These are phyloP conservation scores for zebrafish (Danio rerio) DNA, from an alignment of 2,113 vertebrate genomes.

Conservation along the genomic window DNA sequence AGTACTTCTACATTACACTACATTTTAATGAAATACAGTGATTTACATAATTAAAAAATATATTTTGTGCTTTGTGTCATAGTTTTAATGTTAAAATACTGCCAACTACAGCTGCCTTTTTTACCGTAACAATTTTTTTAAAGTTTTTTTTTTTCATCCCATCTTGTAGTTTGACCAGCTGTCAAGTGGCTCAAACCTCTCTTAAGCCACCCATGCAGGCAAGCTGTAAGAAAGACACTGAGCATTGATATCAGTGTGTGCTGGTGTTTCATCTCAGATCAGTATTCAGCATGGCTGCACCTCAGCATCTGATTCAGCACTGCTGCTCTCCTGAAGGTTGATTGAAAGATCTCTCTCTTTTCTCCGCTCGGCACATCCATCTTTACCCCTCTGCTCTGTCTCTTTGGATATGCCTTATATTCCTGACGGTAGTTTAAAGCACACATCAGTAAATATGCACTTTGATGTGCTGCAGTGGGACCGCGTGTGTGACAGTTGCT, in stretches of 20 bases:
- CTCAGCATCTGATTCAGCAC: slow-evolving; percentile 25
- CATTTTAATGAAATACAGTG: too few relatives aligned
- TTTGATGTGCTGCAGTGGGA: slow-evolving; percentile 42
- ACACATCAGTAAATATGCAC: slow-evolving; percentile 42
- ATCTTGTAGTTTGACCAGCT: too few relatives aligned
- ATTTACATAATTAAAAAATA: too few relatives aligned
- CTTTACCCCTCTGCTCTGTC: slow-evolving; percentile 25
- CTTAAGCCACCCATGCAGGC: background rate
- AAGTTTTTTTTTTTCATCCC: too few relatives aligned
- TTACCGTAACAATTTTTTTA: too few relatives aligned
- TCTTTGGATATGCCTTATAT: slow-evolving; percentile 13
- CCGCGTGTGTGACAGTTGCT: slow-evolving; percentile 30
- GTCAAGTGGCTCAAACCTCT: background rate
- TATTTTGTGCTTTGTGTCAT: too few relatives aligned
- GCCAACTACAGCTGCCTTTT: too few relatives aligned
- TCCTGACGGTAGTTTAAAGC: slow-evolving; percentile 32
- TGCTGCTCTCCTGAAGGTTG: slow-evolving; percentile 30
- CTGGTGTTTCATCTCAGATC: slow-evolving; percentile 22
- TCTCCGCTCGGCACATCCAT: slow-evolving; percentile 13
- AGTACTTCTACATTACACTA: too few relatives aligned
- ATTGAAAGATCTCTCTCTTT: slow-evolving; percentile 45
- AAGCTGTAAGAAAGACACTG: background rate
- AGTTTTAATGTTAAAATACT: too few relatives aligned
- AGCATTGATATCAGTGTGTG: background rate
- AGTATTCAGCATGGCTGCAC: slow-evolving; percentile 28